A percentile compares a stretch with the other conserved stretches of the same genome.
phyloP scores from a whole-genome alignment of 2,113 vertebrate genomes.

The Toxotes jaculatrix region DNA sequence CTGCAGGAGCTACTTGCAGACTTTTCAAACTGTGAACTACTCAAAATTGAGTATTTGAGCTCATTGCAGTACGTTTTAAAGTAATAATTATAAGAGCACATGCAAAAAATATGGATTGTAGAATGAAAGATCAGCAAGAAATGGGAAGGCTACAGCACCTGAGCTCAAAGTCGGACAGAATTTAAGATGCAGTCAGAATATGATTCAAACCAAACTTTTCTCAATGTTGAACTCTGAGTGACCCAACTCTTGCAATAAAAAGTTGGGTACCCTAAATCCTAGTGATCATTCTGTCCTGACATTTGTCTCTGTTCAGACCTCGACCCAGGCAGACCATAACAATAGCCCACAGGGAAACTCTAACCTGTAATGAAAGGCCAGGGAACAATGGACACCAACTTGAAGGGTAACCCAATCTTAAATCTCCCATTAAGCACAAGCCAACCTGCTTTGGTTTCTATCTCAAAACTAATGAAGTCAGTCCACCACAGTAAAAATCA shows the following conservation, averaged over 20 bases:
- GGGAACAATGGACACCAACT: constrained; percentile 90
- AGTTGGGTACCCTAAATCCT: constrained; percentile 63
- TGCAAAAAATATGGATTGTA: neutral
- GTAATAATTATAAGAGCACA: constrained; percentile 11
- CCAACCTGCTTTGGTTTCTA: constrained; percentile 88
- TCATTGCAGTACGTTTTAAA: constrained; percentile 27
- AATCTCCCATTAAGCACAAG: constrained; percentile 92
- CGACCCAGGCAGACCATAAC: constrained; percentile 83
- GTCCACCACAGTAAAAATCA: constrained; percentile 32
- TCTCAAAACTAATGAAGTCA: constrained; percentile 81
- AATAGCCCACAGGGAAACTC: constrained; percentile 91
- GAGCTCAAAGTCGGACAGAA: neutral
- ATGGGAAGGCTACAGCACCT: neutral
- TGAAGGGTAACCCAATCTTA: constrained; percentile 94
- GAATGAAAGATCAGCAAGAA: neutral
- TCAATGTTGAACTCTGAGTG: constrained; percentile 67
- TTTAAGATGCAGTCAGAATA: neutral
- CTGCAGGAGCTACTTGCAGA: constrained; percentile 55
- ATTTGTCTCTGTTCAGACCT: constrained; percentile 86
- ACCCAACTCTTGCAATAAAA: constrained; percentile 55
- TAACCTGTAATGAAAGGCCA: constrained; percentile 93
- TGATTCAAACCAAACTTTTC: constrained; percentile 16
- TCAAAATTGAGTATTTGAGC: neutral
- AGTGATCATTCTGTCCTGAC: constrained; percentile 76
- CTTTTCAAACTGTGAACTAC: constrained; percentile 63